Base-by-base conservation (phyloP, 2,888 invertebrate genomes). In the Oxytorus armatus region DNA sequence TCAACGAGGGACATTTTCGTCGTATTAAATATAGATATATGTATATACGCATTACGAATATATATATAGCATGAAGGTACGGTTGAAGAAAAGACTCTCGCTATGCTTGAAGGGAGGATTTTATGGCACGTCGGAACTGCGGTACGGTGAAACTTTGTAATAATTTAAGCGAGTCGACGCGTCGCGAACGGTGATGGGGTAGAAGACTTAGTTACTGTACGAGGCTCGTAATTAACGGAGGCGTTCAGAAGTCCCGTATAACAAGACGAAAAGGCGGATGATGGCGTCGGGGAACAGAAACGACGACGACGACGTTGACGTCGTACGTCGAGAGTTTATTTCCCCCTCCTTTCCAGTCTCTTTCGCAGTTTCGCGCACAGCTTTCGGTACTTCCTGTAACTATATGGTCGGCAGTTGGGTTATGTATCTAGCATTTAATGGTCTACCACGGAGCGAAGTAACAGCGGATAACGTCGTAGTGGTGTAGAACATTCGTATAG, bases 201-300 rank as follows among this genome's bases (percentile, higher is more conserved):
- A 68, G 76, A 72, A 81, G 81, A 80, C 81, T 82, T 83, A 83
- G 83, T 88, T 88, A 89, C 89, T 87, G 88, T 85, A 88, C 88
- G 87, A 85, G 82, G 83, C 86, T 85, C 85, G 86, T 90, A 90
- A 91, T 90, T 90, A 90, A 90, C 89, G 87, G 81, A 86, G 88
- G 86, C 86, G 89, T 88, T 88, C 87, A 86, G 81, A 80, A 85
- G 84, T 80, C 82, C 81, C 83, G 85, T 87, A 86, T 86, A 90
- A 88, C 87, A 87, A 86, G 87, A 84, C 86, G 86, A 86, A 89
- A 89, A 88, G 87, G 80, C 79, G 73, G 66, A 81, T 44, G 77
- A 59, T 39, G 72, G 51, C 83, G 83, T 81, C 79, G 84, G 82
- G 81, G 80, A 79, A 81, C 76, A 79, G 73, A 77, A 80, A 73